Conservation (phyloP, 2,113 vertebrate genomes). For the Nothoprocta perdicaria region DNA sequence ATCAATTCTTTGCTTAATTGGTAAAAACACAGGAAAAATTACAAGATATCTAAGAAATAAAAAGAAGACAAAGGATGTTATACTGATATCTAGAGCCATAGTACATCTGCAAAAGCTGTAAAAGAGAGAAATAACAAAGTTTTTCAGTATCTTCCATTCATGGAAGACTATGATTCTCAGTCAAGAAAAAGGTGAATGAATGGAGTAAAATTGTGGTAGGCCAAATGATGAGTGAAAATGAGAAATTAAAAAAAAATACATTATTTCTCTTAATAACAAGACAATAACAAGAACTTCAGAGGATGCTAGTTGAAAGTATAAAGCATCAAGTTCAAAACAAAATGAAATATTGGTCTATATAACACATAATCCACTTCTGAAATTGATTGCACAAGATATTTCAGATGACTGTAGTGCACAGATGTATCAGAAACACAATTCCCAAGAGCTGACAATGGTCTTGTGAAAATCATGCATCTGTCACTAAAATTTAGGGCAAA, state of each 20-base stretch:
- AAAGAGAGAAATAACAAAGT: background rate
- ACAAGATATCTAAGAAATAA: background rate
- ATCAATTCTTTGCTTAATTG: background rate
- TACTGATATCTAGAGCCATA: accelerated
- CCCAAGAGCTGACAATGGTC: background rate
- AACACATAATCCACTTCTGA: background rate
- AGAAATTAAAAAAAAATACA: background rate
- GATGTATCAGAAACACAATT: background rate
- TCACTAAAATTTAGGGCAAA: background rate
- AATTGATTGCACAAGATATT: background rate
- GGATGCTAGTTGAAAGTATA: background rate
- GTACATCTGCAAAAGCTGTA: background rate
- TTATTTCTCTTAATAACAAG: background rate
- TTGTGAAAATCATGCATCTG: background rate
- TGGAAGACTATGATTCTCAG: background rate
- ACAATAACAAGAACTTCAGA: background rate
- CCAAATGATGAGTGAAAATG: background rate
- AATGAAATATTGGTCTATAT: background rate
- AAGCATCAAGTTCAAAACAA: background rate
- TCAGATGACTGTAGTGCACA: background rate
- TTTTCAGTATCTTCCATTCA: background rate
- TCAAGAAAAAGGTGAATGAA: background rate
- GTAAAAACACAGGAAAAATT: background rate
- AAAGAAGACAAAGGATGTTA: background rate
- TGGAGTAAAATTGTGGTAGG: background rate